phyloP scores from a whole-genome alignment of 2,113 vertebrate genomes.

The Hassar affinis region DNA sequence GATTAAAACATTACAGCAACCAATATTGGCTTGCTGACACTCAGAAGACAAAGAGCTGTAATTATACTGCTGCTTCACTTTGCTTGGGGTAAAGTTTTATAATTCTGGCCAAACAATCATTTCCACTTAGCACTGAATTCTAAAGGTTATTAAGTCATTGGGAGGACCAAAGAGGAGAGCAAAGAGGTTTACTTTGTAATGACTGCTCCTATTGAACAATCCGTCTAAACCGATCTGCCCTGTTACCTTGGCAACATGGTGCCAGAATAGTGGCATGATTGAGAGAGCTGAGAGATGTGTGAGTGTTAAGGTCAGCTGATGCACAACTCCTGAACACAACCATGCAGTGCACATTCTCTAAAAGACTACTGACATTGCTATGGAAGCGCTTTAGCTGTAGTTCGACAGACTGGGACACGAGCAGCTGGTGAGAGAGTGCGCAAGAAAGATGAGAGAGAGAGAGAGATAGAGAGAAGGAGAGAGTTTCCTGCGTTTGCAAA shows the following conservation, averaged over 20 bases:
- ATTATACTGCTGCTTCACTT: not conserved
- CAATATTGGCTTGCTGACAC: not conserved
- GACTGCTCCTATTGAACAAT: constrained; percentile 15
- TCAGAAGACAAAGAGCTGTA: not conserved
- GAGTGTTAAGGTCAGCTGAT: constrained; percentile 47
- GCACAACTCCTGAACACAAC: constrained; percentile 32
- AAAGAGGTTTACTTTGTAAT: constrained; percentile 12
- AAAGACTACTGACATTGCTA: not conserved
- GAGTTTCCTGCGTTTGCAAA: constrained; percentile 19
- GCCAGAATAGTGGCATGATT: constrained; percentile 52
- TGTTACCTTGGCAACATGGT: constrained; percentile 62
- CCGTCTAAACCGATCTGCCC: constrained; percentile 45
- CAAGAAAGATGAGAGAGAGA: constrained; percentile 11
- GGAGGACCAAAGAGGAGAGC: not conserved
- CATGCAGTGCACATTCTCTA: not conserved
- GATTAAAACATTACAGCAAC: not conserved
- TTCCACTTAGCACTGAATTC: not conserved
- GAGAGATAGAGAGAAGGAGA: not conserved
- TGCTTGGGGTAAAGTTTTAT: not conserved
- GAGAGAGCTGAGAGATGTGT: constrained; percentile 53
- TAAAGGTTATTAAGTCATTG: constrained; percentile 3
- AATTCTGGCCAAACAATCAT: constrained; percentile 11
- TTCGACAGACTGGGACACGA: constrained; percentile 33
- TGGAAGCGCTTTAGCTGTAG: constrained; percentile 35
- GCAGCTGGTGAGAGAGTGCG: constrained; percentile 8